phyloP scores from a whole-genome alignment of 2,888 invertebrate genomes.

The Sarcophaga rosellei region DNA sequence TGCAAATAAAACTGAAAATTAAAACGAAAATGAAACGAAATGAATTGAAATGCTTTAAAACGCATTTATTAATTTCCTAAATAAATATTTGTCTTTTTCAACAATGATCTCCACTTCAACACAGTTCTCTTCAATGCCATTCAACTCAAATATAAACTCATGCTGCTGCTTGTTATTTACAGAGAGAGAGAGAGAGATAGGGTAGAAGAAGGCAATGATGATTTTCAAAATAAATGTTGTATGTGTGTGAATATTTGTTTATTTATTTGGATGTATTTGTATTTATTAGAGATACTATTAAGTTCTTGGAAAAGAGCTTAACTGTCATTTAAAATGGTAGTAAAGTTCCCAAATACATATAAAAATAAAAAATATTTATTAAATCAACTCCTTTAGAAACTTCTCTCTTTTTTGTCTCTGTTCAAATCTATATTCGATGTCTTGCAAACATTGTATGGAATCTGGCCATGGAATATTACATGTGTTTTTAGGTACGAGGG shows the following conservation, averaged over 20 bases:
- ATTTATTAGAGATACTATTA: constrained; percentile 19
- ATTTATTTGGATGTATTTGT: constrained; percentile 1
- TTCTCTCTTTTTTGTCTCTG: constrained; percentile 5
- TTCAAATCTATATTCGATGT: constrained; percentile 6
- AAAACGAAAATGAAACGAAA: not conserved
- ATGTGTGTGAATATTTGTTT: constrained; percentile 5
- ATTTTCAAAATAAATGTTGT: not conserved
- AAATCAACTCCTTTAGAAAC: constrained; percentile 50
- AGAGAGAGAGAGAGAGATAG: not conserved
- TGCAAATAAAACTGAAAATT: not conserved
- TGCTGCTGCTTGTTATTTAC: not conserved
- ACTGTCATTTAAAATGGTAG: constrained; percentile 54
- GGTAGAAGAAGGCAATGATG: not conserved
- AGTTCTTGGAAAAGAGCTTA: constrained; percentile 58
- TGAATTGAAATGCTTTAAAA: constrained; percentile 34
- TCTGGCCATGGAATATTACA: not conserved
- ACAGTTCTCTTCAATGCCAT: not conserved
- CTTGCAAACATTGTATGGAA: not conserved
- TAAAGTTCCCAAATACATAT: constrained; percentile 45
- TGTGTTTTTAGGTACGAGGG: not conserved
- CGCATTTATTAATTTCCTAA: constrained; percentile 67
- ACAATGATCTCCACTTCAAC: constrained; percentile 61
- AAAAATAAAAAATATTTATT: constrained; percentile 41
- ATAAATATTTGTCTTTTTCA: constrained; percentile 66
- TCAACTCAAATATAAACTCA: constrained; percentile 56